phyloP scores from a whole-genome alignment of 2,797 vertebrate species.

The Falco cherrug region DNA sequence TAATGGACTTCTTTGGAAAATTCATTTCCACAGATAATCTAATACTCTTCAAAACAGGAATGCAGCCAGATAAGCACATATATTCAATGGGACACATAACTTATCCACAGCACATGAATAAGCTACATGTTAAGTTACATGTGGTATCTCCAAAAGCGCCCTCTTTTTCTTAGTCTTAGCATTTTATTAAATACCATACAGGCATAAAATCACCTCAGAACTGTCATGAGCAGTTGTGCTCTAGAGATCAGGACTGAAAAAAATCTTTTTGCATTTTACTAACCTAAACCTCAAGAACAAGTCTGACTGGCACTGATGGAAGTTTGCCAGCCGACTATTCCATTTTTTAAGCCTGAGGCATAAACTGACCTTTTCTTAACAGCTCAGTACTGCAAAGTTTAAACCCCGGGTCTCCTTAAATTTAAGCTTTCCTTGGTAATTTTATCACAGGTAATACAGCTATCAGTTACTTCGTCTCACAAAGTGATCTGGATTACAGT shows the following conservation, averaged over 20 bases:
- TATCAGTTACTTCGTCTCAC: not conserved
- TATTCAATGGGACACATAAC: not conserved
- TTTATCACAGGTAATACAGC: not conserved
- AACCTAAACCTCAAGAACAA: conserved; percentile 25
- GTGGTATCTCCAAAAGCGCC: not conserved
- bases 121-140: not conserved
- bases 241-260: not conserved
- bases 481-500: not conserved
- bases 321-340: not conserved
- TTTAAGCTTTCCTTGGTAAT: not conserved
- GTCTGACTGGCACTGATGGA: conserved; percentile 3
- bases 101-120: not conserved
- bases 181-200: conserved; percentile 1
- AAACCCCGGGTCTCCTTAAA: not conserved
- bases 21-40: not conserved
- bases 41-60: not conserved
- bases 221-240: conserved; percentile 19
- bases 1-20: conserved; percentile 21
- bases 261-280: conserved; percentile 44
- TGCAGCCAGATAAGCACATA: not conserved
- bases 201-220: not conserved
- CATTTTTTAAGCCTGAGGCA: conserved; percentile 25
- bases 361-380: conserved; percentile 54
- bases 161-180: not conserved
- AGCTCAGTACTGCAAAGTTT: conserved; percentile 11